Base-by-base conservation (phyloP, 2,888 invertebrate species). In the Drosophila anceps region DNA sequence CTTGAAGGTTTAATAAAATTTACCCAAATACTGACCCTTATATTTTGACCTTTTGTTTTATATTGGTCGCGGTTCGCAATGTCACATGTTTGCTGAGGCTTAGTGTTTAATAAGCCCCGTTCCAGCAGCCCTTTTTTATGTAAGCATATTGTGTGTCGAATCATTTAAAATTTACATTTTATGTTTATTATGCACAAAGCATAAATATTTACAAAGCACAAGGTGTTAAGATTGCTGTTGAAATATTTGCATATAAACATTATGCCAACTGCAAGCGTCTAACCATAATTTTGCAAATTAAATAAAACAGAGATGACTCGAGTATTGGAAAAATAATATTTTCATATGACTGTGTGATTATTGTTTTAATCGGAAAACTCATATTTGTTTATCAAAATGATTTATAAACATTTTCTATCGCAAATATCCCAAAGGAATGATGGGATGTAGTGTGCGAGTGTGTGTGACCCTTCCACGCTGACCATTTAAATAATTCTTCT, bases 1-100 rank as follows among this genome's bases (percentile, higher is more conserved):
- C 65, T 83, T 83, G 37, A 81, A 88, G 74, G 81, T 81, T 88
- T 59, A 76, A 83, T 68, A 65, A 67, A 76, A 65, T 62, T 71
- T 70, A 46, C 69, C 15, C 66, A 68, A 29, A 53, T 35, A 69
- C 64, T 72, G 69, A 82, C 83, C 79, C 63, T 46, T 57, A 41
- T 33, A 37, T 41, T 20, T 53, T 57, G 50, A 63, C 71, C 71
- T 59, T 76, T 69, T 50, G 37, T 37, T 58, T 51, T 51, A 31
- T 61, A 53, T 10, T 55, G 6, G n/a, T 29, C 48, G 29, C 29
- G 48, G n/a, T 18, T 29, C 50, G 15, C 46, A 55, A 15, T 69
- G 67, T 66, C 69, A 61, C 74, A 81, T 83, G 29, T 68, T 75
- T 81, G 69, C 57, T 70, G 24, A 39, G 41, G 20, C 50, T 46